These are phyloP conservation scores for Eupsilia transversa DNA, from an alignment of 2,888 invertebrate species.

Conservation along the genomic window DNA sequence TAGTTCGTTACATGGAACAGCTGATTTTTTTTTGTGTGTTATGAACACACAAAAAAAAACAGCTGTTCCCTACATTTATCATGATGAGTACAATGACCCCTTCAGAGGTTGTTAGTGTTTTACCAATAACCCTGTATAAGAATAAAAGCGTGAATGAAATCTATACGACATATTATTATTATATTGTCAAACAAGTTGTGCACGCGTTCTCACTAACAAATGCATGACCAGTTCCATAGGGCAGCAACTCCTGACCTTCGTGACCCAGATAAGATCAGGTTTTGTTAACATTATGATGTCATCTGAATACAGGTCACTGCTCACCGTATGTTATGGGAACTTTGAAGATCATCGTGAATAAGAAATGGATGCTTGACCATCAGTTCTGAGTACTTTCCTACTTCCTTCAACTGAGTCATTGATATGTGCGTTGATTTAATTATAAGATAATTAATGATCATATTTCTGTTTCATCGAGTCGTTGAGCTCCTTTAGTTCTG, in stretches of 20 bases:
- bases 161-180: not conserved
- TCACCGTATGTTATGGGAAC: not conserved
- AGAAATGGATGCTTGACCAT: not conserved
- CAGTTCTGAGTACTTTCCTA: conserved; percentile 6
- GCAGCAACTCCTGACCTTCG: conserved; percentile 33
- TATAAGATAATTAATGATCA: not conserved
- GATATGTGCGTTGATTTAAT: not conserved
- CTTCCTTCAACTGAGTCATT: conserved; percentile 9
- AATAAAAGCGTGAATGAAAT: not conserved
- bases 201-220: conserved; percentile 13
- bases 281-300: conserved; percentile 38
- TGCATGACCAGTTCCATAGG: conserved; percentile 8
- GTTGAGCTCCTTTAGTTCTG: too few relatives aligned
- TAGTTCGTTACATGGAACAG: too few relatives aligned
- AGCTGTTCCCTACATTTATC: too few relatives aligned
- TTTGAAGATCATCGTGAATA: not conserved
- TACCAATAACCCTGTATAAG: too few relatives aligned
- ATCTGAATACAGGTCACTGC: conserved; percentile 17
- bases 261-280: conserved; percentile 45
- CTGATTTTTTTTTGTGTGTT: too few relatives aligned
- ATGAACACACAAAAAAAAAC: too few relatives aligned
- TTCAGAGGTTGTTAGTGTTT: too few relatives aligned
- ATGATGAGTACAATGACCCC: too few relatives aligned
- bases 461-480: too few relatives aligned
- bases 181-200: conserved; percentile 3